A percentile compares a stretch with the other conserved stretches of the same genome.
phyloP scores from a whole-genome alignment of 2,797 vertebrate genomes.

The Spondyliosoma cantharus region DNA sequence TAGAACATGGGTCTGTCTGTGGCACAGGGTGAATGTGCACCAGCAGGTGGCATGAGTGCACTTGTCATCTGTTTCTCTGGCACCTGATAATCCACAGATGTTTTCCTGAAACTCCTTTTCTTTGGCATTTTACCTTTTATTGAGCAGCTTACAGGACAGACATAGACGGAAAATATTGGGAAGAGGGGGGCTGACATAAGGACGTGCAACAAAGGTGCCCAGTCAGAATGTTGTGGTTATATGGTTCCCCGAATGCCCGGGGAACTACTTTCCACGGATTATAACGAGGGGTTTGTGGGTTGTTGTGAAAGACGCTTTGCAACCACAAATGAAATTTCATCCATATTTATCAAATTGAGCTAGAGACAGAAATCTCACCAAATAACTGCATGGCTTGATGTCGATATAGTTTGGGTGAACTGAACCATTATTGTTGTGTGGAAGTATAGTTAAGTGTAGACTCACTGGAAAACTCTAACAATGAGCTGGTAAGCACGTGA shows the following conservation, averaged over 20 bases:
- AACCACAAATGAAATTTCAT: background rate
- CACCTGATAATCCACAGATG: background rate
- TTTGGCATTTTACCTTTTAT: background rate
- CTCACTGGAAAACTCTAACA: background rate
- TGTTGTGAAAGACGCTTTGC: background rate
- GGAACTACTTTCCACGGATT: background rate
- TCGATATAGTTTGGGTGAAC: background rate
- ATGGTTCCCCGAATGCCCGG: background rate
- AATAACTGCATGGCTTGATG: background rate
- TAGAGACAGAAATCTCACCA: background rate
- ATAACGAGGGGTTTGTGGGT: background rate
- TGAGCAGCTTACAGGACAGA: background rate
- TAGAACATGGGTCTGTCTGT: background rate
- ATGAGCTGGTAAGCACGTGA: background rate
- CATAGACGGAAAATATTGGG: background rate
- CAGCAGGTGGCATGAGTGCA: slow-evolving; percentile 36
- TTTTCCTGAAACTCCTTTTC: background rate
- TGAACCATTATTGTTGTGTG: background rate
- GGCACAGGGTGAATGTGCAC: background rate
- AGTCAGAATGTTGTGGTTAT: background rate
- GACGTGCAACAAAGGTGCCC: background rate
- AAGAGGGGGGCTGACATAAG: background rate
- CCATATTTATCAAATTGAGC: background rate
- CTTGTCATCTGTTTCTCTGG: background rate
- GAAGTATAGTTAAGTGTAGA: background rate